phyloP scores from a whole-genome alignment of 2,888 invertebrate species.

The Chrysodeixis includens region DNA sequence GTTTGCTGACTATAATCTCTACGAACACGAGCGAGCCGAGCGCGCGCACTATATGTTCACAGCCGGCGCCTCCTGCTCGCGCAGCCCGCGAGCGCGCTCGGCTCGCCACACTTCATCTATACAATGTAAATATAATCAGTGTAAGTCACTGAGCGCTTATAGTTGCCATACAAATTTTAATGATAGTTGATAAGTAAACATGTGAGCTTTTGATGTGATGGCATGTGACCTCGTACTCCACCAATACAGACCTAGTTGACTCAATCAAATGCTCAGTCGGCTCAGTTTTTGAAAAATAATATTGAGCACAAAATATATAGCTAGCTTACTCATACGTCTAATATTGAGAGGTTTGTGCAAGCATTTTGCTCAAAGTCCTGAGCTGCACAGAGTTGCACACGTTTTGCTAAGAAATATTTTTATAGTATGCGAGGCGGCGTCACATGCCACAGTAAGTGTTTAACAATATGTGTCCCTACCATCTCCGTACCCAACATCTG shows the following conservation, averaged over 20 bases:
- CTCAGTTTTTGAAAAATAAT: slow-evolving; percentile 24
- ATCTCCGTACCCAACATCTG: slow-evolving; percentile 52
- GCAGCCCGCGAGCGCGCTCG: slow-evolving; percentile 31
- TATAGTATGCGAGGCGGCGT: slow-evolving; percentile 41
- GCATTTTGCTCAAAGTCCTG: slow-evolving; percentile 11
- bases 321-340: slow-evolving; percentile 7
- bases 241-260: slow-evolving; percentile 3
- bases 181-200: slow-evolving; percentile 82
- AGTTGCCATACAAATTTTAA: slow-evolving; percentile 88
- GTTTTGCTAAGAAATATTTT: slow-evolving; percentile 19
- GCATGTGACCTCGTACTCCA: slow-evolving; percentile 56
- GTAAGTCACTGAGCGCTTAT: slow-evolving; percentile 81
- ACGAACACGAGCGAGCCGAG: slow-evolving; percentile 21
- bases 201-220: slow-evolving; percentile 66
- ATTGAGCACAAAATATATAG: slow-evolving; percentile 17
- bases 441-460: slow-evolving; percentile 52
- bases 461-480: slow-evolving; percentile 48
- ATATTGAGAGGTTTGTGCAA: slow-evolving; percentile 13
- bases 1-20: slow-evolving; percentile 43
- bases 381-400: slow-evolving; percentile 17
- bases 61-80: slow-evolving; percentile 26
- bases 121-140: slow-evolving; percentile 85
- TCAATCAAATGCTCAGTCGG: slow-evolving; percentile 14
- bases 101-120: slow-evolving; percentile 45
- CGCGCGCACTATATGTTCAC: slow-evolving; percentile 48